Evolutionary conservation across 2,113 vertebrate genomes (phyloP).

Genomic region (Eretmochelys imbricata): DNA sequence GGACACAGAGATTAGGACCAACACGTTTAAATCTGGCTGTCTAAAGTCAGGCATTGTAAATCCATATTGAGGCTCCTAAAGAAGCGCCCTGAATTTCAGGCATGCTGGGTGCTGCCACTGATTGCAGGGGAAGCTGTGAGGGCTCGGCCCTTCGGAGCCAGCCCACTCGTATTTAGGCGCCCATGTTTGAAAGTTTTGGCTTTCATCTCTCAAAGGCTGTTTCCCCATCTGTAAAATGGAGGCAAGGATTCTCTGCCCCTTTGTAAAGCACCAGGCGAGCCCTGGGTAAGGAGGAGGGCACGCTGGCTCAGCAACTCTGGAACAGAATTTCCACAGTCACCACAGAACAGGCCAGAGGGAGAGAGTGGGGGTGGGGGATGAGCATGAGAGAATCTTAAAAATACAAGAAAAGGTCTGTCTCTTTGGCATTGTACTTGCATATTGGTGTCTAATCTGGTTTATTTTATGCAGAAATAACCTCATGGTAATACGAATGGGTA

Average conservation of each 20-base stretch:
- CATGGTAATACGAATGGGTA: background rate
- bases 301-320: background rate
- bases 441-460: background rate
- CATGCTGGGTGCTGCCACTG: background rate
- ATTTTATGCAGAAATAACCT: too few relatives aligned
- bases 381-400: background rate
- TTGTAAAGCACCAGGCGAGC: background rate
- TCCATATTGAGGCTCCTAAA: background rate
- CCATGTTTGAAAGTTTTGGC: background rate
- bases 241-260: background rate
- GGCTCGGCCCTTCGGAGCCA: background rate
- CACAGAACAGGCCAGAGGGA: background rate
- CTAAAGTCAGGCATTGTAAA: background rate
- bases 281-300: background rate
- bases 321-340: background rate
- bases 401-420: background rate
- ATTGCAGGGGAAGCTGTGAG: background rate
- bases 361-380: background rate
- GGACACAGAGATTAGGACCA: background rate
- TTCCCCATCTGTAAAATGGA: background rate
- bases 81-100: background rate
- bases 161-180: background rate
- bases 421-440: background rate
- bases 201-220: background rate
- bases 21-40: background rate